These are phyloP conservation scores for Odocoileus hemionus DNA, from an alignment of 2,113 vertebrate species.

Conservation along the genomic window DNA sequence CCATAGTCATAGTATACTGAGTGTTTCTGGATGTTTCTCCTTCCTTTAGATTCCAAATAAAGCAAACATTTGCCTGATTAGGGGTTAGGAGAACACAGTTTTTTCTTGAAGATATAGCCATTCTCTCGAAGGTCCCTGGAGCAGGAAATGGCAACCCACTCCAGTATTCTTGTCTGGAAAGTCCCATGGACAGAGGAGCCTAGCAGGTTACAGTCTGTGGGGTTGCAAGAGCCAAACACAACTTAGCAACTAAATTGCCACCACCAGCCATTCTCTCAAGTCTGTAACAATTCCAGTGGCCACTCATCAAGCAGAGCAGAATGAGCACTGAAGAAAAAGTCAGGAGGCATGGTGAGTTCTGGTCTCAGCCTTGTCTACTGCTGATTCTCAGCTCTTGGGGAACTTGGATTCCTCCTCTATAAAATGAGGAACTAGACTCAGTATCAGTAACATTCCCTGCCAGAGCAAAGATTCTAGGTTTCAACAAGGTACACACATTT, in stretches of 20 bases:
- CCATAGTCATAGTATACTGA: neutral
- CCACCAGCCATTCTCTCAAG: neutral
- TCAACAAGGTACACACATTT: neutral
- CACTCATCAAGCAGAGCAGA: neutral
- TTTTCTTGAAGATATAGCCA: neutral
- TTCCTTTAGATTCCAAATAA: constrained; percentile 29
- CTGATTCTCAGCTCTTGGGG: neutral
- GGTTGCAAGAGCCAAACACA: neutral
- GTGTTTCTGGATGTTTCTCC: neutral
- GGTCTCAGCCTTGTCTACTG: neutral
- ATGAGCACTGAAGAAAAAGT: neutral
- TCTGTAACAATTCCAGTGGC: neutral
- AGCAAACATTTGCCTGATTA: neutral
- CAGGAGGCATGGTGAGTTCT: neutral
- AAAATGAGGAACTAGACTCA: neutral
- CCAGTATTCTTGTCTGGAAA: neutral
- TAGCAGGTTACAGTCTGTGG: neutral
- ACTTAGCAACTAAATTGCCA: neutral
- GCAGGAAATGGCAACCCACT: neutral
- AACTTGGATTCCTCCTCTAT: neutral
- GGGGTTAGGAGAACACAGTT: neutral
- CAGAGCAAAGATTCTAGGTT: neutral
- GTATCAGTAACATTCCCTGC: neutral
- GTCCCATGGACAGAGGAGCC: neutral
- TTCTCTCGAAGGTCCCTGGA: neutral